These are phyloP conservation scores for Melieria omissa DNA, from an alignment of 2,888 invertebrate genomes.

Conservation along the genomic window DNA sequence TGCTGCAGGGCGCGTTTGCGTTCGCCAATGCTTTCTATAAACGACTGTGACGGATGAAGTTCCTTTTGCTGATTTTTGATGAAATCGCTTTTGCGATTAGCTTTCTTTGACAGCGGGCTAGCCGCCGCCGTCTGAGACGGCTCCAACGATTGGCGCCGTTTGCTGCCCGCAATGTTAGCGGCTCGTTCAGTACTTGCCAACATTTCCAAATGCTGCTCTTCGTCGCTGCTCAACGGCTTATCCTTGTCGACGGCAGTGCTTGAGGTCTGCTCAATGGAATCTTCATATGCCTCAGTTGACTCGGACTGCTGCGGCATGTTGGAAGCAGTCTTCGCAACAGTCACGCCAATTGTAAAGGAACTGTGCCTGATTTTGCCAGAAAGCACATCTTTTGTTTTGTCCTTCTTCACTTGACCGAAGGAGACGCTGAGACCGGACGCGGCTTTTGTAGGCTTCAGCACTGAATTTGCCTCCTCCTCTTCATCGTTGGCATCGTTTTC, in stretches of 20 bases:
- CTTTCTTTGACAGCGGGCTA: conserved; percentile 2
- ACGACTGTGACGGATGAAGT: conserved; percentile 56
- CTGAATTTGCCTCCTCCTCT: conserved; percentile 30
- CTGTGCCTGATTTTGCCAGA: conserved; percentile 35
- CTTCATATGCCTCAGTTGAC: background rate
- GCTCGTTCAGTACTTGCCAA: conserved; percentile 44
- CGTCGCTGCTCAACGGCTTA: conserved; percentile 35
- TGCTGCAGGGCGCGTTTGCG: conserved; percentile 40
- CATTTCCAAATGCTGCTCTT: conserved; percentile 48
- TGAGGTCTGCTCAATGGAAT: conserved; percentile 21
- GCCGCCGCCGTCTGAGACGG: conserved; percentile 39
- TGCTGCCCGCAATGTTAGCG: conserved; percentile 49
- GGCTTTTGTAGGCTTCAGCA: background rate
- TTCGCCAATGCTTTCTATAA: conserved; percentile 53
- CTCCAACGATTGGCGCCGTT: conserved; percentile 54
- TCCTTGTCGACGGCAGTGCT: background rate
- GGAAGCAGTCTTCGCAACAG: conserved; percentile 28
- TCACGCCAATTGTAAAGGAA: conserved; percentile 49
- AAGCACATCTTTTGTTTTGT: conserved; percentile 28
- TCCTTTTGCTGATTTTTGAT: too few relatives aligned
- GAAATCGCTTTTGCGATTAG: conserved; percentile 39
- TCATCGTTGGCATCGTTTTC: conserved; percentile 6
- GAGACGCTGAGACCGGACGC: conserved; percentile 44
- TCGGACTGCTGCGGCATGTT: conserved; percentile 14
- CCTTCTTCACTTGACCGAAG: conserved; percentile 36